These are phyloP conservation scores for Bombus pyrosoma DNA, from an alignment of 1,140 invertebrate species.

Conservation along the genomic window DNA sequence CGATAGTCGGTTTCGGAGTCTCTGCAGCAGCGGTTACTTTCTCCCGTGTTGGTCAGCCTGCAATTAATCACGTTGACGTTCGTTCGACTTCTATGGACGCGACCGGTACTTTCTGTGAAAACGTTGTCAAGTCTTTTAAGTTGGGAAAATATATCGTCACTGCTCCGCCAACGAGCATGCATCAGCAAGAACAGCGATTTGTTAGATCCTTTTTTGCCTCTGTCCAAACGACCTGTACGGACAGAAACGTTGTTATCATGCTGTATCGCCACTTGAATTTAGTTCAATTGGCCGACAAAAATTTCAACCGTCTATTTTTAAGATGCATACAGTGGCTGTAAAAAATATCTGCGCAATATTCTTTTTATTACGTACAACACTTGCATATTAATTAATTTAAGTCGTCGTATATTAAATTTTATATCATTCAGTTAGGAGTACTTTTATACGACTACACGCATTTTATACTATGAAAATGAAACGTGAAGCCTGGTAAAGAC, in stretches of 20 bases:
- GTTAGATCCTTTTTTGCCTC: background rate
- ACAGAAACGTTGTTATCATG: background rate
- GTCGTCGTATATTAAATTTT: too few species aligned
- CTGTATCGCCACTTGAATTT: background rate
- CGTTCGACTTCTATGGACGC: slow-evolving; percentile 1
- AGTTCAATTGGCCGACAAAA: background rate
- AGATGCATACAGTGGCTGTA: too few species aligned
- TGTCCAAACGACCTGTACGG: background rate
- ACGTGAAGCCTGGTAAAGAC: too few species aligned
- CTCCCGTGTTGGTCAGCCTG: background rate
- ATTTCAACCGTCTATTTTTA: background rate
- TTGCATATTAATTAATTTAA: too few species aligned
- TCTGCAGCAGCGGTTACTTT: slow-evolving; percentile 24
- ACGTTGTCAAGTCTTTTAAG: slow-evolving; percentile 39
- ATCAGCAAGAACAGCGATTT: background rate
- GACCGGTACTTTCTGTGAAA: slow-evolving; percentile 12
- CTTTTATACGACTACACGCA: too few species aligned
- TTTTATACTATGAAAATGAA: too few species aligned
- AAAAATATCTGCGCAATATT: too few species aligned
- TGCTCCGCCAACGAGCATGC: background rate
- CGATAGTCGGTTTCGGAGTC: slow-evolving; percentile 19
- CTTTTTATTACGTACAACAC: too few species aligned
- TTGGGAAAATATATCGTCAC: slow-evolving; percentile 12
- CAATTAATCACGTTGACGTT: slow-evolving; percentile 42
- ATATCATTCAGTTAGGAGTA: too few species aligned